Evolutionary conservation across 2,113 vertebrate species (phyloP).

Genomic region (Megaceryle torquata): DNA sequence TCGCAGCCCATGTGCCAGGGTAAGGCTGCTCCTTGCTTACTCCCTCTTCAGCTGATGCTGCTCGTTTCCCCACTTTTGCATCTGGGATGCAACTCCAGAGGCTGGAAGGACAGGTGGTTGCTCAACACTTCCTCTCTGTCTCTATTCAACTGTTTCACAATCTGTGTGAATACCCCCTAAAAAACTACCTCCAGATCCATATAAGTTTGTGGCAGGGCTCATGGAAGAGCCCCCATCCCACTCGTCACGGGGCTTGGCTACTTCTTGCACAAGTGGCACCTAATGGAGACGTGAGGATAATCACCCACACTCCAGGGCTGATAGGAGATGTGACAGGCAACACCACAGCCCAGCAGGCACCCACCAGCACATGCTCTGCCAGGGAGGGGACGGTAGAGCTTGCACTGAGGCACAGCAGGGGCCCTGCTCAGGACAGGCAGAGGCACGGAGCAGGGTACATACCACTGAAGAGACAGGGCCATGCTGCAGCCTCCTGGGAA

Average conservation of each 20-base stretch:
- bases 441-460: neutral
- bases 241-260: fast-evolving
- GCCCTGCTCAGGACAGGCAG: neutral
- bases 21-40: neutral
- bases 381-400: neutral
- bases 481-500: neutral
- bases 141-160: neutral
- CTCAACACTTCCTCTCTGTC: neutral
- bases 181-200: neutral
- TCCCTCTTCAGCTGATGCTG: neutral
- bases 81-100: neutral
- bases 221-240: neutral
- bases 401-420: neutral
- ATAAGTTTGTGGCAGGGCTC: neutral
- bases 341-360: neutral
- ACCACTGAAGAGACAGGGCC: neutral
- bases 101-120: neutral
- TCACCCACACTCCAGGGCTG: fast-evolving
- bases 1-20: neutral
- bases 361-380: neutral
- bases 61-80: neutral
- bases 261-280: neutral
- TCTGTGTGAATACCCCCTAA: neutral
- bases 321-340: neutral
- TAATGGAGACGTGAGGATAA: fast-evolving